Evolutionary conservation across 1,140 invertebrate genomes (phyloP).

Genomic region (Ostrea edulis): DNA sequence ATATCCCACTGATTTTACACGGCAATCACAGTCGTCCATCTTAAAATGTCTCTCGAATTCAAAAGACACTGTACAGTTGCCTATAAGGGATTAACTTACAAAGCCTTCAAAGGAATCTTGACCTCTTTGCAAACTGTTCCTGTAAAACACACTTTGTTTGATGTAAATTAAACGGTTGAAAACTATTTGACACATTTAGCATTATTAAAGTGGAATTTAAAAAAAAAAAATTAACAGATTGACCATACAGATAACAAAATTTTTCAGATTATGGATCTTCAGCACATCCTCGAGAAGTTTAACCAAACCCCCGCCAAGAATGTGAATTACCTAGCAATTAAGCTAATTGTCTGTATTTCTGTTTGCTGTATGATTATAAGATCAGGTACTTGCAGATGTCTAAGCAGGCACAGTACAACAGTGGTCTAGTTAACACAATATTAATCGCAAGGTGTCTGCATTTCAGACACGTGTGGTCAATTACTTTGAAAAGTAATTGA

Average conservation of each 20-base stretch:
- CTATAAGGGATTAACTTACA: background rate
- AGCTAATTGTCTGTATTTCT: background rate
- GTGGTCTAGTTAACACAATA: background rate
- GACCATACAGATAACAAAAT: background rate
- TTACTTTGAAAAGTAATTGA: too few species aligned
- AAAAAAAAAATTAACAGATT: background rate
- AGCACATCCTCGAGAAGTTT: background rate
- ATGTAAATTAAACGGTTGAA: background rate
- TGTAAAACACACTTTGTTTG: too few species aligned
- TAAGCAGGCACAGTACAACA: background rate
- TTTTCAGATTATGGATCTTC: background rate
- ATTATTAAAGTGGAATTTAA: background rate
- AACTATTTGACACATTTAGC: background rate
- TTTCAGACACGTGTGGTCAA: too few species aligned
- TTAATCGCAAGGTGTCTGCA: background rate
- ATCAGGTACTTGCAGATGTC: background rate
- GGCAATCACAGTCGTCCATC: background rate
- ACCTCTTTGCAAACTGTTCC: background rate
- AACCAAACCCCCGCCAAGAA: background rate
- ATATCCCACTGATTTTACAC: background rate
- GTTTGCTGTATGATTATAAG: background rate
- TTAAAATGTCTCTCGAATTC: background rate
- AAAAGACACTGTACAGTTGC: background rate
- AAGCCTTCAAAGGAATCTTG: conserved; percentile 5
- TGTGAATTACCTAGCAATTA: background rate